Percentiles rank a stretch among this genome's conserved stretches.
phyloP scores from a whole-genome alignment of 2,797 vertebrate species.

The Neosilurus mollespiculum region DNA sequence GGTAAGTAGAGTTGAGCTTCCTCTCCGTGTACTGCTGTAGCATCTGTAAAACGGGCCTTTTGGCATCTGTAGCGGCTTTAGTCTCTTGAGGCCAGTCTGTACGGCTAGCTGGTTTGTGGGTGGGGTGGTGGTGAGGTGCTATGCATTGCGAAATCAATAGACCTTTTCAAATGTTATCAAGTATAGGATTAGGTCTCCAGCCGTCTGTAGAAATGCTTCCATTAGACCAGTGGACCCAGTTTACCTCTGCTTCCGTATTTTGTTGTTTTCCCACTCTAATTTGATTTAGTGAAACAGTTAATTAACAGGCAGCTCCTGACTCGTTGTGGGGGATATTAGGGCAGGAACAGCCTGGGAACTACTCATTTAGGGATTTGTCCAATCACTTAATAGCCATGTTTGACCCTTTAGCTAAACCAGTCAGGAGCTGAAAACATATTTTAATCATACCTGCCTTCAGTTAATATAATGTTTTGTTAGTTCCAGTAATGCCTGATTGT shows the following conservation, averaged over 20 bases:
- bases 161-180: constrained; percentile 54
- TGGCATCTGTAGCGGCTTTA: constrained; percentile 20
- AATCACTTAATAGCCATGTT: background rate
- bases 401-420: background rate
- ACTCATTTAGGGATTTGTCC: too few relatives aligned
- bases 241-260: background rate
- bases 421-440: background rate
- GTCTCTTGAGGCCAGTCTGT: constrained; percentile 9
- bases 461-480: background rate
- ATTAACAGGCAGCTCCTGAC: background rate
- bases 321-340: background rate
- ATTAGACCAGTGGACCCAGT: background rate
- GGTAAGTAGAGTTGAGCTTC: constrained; percentile 73
- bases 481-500: background rate
- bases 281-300: background rate
- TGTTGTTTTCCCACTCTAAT: constrained; percentile 3
- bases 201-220: constrained; percentile 4
- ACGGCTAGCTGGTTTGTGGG: constrained; percentile 20
- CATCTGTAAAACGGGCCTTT: background rate
- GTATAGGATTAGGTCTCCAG: constrained; percentile 31
- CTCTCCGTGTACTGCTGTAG: background rate
- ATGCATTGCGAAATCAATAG: constrained; percentile 53
- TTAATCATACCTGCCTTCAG: background rate
- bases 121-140: constrained; percentile 15
- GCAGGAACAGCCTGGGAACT: background rate